Evolutionary conservation across 2,888 invertebrate species (phyloP).

Genomic region (Malthinus flaveolus): DNA sequence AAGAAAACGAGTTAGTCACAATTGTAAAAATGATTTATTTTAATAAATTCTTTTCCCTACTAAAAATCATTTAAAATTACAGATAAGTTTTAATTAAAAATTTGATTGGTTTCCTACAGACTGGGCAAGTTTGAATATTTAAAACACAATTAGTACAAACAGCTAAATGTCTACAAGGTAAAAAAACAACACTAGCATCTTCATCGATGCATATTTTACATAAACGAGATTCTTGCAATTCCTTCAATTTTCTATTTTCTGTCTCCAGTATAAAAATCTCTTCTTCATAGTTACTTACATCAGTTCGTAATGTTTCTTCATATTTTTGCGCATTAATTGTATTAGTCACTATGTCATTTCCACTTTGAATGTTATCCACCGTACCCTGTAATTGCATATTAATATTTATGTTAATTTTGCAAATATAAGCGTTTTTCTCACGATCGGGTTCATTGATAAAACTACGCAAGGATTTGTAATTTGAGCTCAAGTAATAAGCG

Average conservation of each 20-base stretch:
- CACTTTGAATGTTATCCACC: no score
- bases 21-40: neutral
- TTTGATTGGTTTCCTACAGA: constrained; percentile 77
- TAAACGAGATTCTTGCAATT: constrained; percentile 74
- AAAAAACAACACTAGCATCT: constrained; percentile 87
- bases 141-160: constrained; percentile 87
- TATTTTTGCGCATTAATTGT: no score
- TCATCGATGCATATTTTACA: constrained; percentile 96
- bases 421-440: neutral
- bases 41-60: constrained; percentile 56
- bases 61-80: no score
- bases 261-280: constrained; percentile 63
- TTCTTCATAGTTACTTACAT: constrained; percentile 7
- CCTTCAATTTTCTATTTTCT: constrained; percentile 77
- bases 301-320: neutral
- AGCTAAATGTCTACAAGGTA: constrained; percentile 92
- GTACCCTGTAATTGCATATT: no score
- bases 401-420: no score
- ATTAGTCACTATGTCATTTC: no score
- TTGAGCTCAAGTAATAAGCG: no score
- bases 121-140: constrained; percentile 78
- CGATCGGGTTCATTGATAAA: no score
- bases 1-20: neutral
- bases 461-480: no score
- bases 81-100: constrained; percentile 83